These are phyloP conservation scores for Gonioctena quinquepunctata DNA, from an alignment of 1,140 invertebrate species.

Conservation along the genomic window DNA sequence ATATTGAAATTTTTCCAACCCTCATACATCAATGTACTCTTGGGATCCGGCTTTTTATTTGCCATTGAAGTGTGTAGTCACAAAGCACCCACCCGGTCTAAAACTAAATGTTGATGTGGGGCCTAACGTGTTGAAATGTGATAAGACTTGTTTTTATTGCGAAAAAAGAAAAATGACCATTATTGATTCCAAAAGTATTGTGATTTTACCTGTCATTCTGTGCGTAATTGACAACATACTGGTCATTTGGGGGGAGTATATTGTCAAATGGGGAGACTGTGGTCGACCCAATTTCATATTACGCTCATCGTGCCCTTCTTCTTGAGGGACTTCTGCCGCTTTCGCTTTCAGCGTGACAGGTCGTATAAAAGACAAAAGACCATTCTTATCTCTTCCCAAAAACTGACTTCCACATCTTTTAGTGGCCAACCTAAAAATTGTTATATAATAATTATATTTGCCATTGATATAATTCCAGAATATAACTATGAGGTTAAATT, in stretches of 20 bases:
- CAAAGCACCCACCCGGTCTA: no score
- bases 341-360: constrained; percentile 55
- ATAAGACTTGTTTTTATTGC: no score
- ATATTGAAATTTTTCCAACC: no score
- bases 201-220: constrained; percentile 75
- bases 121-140: no score
- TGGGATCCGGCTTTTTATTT: no score
- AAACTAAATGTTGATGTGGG: no score
- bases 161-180: no score
- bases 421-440: constrained; percentile 37
- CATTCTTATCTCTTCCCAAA: constrained; percentile 21
- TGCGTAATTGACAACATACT: constrained; percentile 79
- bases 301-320: constrained; percentile 66
- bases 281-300: constrained; percentile 74
- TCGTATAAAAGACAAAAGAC: constrained; percentile 34
- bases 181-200: no score
- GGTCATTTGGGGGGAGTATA: constrained; percentile 81
- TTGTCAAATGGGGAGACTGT: constrained; percentile 85
- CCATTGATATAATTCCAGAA: background rate
- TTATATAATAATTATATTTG: constrained; percentile 28
- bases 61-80: no score
- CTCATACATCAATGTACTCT: no score
- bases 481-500: background rate
- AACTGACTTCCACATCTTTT: constrained; percentile 27
- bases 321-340: constrained; percentile 42